Percentiles rank a stretch among this genome's conserved stretches.
These are phyloP conservation scores for Epirrhoe alternata DNA, from an alignment of 2,888 invertebrate species.

Conservation along the genomic window DNA sequence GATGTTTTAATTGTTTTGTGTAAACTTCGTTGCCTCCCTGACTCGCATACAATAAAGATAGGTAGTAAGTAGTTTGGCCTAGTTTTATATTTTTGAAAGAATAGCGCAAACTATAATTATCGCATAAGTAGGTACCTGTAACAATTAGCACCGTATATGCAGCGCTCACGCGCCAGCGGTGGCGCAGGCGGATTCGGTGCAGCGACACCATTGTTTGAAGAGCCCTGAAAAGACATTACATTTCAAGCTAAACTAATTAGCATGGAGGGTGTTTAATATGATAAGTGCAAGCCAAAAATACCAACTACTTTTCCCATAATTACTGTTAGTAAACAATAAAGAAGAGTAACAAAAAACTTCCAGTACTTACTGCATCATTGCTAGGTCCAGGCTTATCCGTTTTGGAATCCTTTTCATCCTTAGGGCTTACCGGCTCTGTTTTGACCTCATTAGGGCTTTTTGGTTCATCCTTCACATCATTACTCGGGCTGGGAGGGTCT, in stretches of 20 bases:
- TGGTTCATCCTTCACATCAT: constrained; percentile 14
- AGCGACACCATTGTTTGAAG: constrained; percentile 12
- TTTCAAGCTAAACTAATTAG: too few species aligned
- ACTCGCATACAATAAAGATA: too few species aligned
- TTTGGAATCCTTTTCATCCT: constrained; percentile 11
- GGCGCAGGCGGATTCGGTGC: constrained; percentile 23
- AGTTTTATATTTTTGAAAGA: too few species aligned
- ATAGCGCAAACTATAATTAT: too few species aligned
- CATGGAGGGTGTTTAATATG: too few species aligned
- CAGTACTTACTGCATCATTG: constrained; percentile 44
- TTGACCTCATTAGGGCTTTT: constrained; percentile 17
- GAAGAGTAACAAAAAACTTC: background rate
- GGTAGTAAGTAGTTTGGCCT: too few species aligned
- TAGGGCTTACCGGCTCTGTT: constrained; percentile 37
- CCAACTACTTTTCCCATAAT: too few species aligned
- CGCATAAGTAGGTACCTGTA: constrained; percentile 86
- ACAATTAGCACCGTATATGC: constrained; percentile 87
- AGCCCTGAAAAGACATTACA: constrained; percentile 21
- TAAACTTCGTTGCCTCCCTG: too few species aligned
- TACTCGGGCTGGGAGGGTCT: constrained; percentile 4
- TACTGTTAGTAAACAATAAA: too few species aligned
- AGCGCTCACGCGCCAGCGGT: constrained; percentile 74
- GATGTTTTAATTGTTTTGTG: too few species aligned
- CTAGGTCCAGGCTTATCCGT: constrained; percentile 55
- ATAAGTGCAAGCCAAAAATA: too few species aligned